Percentiles rank a stretch among this genome's conserved stretches.
phyloP scores from a whole-genome alignment of 2,113 vertebrate genomes.

The Irena cyanogastra region DNA sequence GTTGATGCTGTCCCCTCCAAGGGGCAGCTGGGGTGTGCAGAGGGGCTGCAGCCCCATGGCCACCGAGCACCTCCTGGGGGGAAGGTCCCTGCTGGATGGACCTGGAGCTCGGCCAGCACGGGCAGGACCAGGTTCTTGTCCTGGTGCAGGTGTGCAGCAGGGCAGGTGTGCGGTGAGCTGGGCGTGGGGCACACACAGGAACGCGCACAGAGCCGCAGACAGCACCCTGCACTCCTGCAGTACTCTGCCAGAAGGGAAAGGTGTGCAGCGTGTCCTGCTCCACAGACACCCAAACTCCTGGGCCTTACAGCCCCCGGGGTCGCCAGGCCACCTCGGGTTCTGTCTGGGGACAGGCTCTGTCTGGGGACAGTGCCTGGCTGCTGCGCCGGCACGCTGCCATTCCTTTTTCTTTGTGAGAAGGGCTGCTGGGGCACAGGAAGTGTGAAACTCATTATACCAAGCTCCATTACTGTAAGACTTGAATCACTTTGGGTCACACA shows the following conservation, averaged over 20 bases:
- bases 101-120: rapidly evolving
- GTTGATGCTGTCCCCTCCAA: neutral
- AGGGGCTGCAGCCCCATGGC: neutral
- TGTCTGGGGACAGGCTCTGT: no score
- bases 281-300: neutral
- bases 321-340: rapidly evolving
- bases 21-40: neutral
- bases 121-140: neutral
- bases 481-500: neutral
- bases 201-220: no score
- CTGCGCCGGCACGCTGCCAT: rapidly evolving
- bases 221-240: neutral
- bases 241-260: rapidly evolving
- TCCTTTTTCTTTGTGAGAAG: neutral
- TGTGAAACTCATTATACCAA: neutral
- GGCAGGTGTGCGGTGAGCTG: rapidly evolving
- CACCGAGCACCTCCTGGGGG: rapidly evolving
- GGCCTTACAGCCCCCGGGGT: no score
- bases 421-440: neutral
- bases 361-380: neutral
- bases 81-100: no score
- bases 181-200: rapidly evolving
- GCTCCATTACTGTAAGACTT: rapidly evolving
- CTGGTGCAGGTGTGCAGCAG: no score
- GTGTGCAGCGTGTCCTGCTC: rapidly evolving